Conservation (phyloP, 2,797 vertebrate species). For the Rhodeus uyekii region DNA sequence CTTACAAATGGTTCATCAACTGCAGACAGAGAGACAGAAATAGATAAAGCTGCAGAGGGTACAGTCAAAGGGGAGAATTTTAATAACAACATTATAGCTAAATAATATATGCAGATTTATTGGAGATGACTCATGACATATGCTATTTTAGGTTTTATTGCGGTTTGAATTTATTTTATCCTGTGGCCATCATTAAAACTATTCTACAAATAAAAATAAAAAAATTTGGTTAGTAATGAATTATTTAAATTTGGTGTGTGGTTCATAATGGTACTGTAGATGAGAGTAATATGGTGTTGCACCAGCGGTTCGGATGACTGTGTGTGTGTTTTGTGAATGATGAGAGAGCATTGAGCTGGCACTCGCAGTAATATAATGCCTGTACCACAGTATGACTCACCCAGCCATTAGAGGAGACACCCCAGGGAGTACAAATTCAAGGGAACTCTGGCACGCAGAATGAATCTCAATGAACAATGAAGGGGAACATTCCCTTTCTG, state of each 20-base stretch:
- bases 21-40: constrained; percentile 16
- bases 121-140: constrained; percentile 25
- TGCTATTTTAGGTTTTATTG: constrained; percentile 6
- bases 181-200: not conserved
- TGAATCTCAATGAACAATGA: constrained; percentile 65
- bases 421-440: constrained; percentile 59
- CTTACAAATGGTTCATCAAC: constrained; percentile 2
- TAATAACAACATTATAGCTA: constrained; percentile 28
- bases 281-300: not conserved
- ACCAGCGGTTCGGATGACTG: not conserved
- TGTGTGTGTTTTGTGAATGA: constrained; percentile 38
- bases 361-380: constrained; percentile 36
- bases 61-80: constrained; percentile 18
- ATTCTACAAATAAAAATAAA: not conserved
- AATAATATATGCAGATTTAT: constrained; percentile 28
- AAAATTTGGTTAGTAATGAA: not conserved
- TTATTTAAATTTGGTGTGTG: not conserved
- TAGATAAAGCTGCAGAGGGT: not conserved
- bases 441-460: constrained; percentile 45
- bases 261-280: not conserved
- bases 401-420: constrained; percentile 67
- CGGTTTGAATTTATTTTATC: not conserved
- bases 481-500: constrained; percentile 41
- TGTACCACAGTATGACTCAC: constrained; percentile 65
- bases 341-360: constrained; percentile 37